Base-by-base conservation (phyloP, 2,888 invertebrate genomes). In the Aphelenchoides bicaudatus region DNA sequence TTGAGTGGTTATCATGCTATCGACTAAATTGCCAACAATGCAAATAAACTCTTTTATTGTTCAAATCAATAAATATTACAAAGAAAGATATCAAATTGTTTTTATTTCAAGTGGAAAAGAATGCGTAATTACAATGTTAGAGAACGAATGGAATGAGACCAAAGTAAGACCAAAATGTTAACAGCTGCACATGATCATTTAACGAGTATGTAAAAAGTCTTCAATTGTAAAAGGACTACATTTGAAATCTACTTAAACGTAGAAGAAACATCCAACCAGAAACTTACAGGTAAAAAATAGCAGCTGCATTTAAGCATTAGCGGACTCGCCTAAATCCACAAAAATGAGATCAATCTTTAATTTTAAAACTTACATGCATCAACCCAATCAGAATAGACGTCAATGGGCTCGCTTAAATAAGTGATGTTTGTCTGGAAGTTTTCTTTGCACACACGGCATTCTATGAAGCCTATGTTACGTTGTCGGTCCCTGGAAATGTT, bases 371-470 rank as follows among this genome's bases (percentile, higher is more conserved):
- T 96, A 83, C 96, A 98, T 0, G 94, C 96, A 84, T 98, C 96
- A 61, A 98, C 93, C 96, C 96, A 98, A 80, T 96, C 94, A 27
- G 94, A 93, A 80, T 96, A 98, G 16, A 98, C 96, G 84, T 98
- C 98, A 69, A 98, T 87, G 4, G 96, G 88, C 81, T 98, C 96
- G 6, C 94, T 93, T 60, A 98, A 84, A 78, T 84, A 89, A 82
- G 93, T 94, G 67, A 96, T 92, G 29, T 88, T 87, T 0, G 94
- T 91, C 80, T 96, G 94, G 82, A 90, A 96, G 79, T 91, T 92
- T 83, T 98, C 96, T 78, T 90, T 81, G 79, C 96, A 98, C 1
- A 98, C 92, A 70, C 90, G 84, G 82, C 96, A 98, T 50, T 88
- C 88, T 83, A 98, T 93, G 80, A 88, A 85, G 1, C 93, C 98